Evolutionary conservation across 2,888 invertebrate species (phyloP).

Genomic region (Cerastoderma edule): DNA sequence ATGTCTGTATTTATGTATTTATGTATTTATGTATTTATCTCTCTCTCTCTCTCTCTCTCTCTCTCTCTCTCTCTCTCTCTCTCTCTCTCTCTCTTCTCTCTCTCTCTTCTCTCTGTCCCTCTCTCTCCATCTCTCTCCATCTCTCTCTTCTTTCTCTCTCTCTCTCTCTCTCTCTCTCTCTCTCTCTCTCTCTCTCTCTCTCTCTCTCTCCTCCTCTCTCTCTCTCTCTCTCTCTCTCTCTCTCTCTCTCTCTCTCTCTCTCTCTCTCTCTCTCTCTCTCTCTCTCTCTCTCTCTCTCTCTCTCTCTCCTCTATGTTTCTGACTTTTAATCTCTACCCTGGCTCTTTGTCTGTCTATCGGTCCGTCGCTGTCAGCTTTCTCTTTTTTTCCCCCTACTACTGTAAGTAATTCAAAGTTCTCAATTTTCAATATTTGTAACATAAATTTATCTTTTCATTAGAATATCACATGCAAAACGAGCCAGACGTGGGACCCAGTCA

Average conservation of each 20-base stretch:
- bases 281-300: not conserved
- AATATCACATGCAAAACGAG: not conserved
- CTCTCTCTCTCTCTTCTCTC: not conserved
- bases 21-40: too few species aligned
- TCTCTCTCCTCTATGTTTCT: not conserved
- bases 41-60: not conserved
- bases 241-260: not conserved
- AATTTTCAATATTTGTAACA: not conserved
- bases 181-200: not conserved
- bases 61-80: conserved; percentile 17
- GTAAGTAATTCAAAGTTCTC: not conserved
- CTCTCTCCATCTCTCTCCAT: not conserved
- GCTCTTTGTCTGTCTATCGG: not conserved
- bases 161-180: not conserved
- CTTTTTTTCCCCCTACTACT: not conserved
- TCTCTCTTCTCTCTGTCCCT: not conserved
- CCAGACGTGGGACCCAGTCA: too few species aligned
- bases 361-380: not conserved
- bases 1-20: too few species aligned
- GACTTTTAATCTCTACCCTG: too few species aligned
- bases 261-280: not conserved
- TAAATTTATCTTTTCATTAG: not conserved
- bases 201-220: not conserved
- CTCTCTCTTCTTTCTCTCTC: not conserved
- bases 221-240: not conserved